These are phyloP conservation scores for Taenaris catops DNA, from an alignment of 2,888 invertebrate species.

Conservation along the genomic window DNA sequence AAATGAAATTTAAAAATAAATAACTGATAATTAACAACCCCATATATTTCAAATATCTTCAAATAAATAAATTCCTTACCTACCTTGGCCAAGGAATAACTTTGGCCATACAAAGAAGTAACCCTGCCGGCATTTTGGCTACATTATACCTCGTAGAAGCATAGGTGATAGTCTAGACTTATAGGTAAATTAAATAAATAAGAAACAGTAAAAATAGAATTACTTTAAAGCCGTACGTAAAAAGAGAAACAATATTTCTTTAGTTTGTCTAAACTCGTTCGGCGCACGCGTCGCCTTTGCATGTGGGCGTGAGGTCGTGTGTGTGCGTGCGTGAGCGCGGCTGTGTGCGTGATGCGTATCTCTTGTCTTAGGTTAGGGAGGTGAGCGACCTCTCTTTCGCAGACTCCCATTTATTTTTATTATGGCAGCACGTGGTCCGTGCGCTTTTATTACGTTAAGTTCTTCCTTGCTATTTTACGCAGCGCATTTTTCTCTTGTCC, in stretches of 20 bases:
- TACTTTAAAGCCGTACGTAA: slow-evolving; percentile 58
- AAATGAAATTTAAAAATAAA: no score
- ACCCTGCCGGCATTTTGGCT: no score
- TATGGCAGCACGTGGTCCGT: slow-evolving; percentile 69
- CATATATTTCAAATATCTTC: no score
- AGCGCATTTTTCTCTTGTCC: no score
- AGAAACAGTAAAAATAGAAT: slow-evolving; percentile 27
- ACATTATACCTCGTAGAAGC: no score
- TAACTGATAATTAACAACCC: no score
- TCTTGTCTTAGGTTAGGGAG: slow-evolving; percentile 80
- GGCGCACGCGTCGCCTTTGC: slow-evolving; percentile 59
- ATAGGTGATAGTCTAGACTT: no score
- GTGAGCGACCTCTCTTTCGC: slow-evolving; percentile 75
- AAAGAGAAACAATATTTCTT: slow-evolving; percentile 76
- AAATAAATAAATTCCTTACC: no score
- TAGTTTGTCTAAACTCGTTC: slow-evolving; percentile 78
- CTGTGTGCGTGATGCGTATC: slow-evolving; percentile 61
- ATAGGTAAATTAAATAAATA: no score
- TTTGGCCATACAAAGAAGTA: no score
- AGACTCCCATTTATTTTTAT: slow-evolving; percentile 77
- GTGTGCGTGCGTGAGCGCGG: slow-evolving; percentile 37
- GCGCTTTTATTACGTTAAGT: slow-evolving; percentile 62
- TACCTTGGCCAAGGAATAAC: no score
- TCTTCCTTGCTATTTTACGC: slow-evolving; percentile 46
- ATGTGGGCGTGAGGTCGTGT: slow-evolving; percentile 49